These are phyloP conservation scores for Ctenoplectra terminalis DNA, from an alignment of 1,140 invertebrate genomes.

Conservation along the genomic window DNA sequence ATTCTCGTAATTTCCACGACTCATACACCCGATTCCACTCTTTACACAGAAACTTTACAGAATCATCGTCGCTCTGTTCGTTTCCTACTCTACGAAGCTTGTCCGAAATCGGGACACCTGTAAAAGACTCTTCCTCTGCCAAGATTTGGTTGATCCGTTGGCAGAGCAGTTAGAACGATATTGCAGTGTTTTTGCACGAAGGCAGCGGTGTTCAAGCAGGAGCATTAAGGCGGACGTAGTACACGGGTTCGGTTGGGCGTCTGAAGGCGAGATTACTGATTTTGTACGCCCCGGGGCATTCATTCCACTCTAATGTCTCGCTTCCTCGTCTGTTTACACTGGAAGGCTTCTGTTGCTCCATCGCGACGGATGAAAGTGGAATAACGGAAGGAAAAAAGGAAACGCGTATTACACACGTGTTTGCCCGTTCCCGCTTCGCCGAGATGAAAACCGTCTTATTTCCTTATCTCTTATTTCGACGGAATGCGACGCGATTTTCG, in stretches of 20 bases:
- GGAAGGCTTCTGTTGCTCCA: conserved; percentile 37
- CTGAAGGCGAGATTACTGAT: conserved; percentile 67
- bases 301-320: conserved; percentile 65
- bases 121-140: neutral
- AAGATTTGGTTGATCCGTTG: conserved; percentile 39
- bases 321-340: conserved; percentile 66
- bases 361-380: conserved; percentile 50
- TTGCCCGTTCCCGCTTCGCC: conserved; percentile 14
- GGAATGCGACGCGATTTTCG: conserved; percentile 31
- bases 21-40: no score
- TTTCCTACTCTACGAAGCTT: neutral
- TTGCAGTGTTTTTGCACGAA: conserved; percentile 48
- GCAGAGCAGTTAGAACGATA: conserved; percentile 31
- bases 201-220: conserved; percentile 31
- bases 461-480: conserved; percentile 47
- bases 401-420: conserved; percentile 54
- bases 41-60: no score
- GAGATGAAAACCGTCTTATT: conserved; percentile 42
- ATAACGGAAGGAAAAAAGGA: conserved; percentile 52
- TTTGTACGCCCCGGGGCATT: conserved; percentile 66
- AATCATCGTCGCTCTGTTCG: no score
- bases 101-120: conserved; percentile 2
- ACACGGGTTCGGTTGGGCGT: conserved; percentile 45
- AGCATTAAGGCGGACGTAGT: conserved; percentile 57
- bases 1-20: no score